Evolutionary conservation across 2,888 invertebrate genomes (phyloP).

Genomic region (Orchesella flavescens): DNA sequence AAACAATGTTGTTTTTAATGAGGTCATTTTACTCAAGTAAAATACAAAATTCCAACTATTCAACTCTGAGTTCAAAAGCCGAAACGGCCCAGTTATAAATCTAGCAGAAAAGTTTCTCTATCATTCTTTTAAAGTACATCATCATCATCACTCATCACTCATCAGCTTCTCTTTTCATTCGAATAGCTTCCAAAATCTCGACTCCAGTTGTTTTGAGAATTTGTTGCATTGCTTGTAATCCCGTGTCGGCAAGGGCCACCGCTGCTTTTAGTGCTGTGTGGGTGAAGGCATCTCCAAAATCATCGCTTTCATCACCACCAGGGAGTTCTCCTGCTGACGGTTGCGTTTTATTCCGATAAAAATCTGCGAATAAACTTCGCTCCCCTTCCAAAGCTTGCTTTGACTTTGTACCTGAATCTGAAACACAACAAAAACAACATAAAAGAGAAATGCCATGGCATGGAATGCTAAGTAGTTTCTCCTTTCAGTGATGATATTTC

Average conservation of each 20-base stretch:
- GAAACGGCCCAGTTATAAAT: no score
- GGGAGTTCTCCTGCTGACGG: neutral
- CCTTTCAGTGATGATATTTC: no score
- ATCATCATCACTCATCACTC: neutral
- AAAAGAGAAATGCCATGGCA: no score
- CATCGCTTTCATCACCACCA: neutral
- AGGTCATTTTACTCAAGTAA: no score
- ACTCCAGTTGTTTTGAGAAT: neutral
- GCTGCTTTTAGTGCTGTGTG: neutral
- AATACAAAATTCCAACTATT: no score
- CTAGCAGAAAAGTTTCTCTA: no score
- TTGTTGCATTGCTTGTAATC: neutral
- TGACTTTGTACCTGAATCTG: no score
- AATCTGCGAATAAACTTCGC: slow-evolving; percentile 1
- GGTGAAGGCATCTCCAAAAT: slow-evolving; percentile 16
- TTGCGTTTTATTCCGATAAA: slow-evolving; percentile 4
- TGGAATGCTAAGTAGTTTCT: no score
- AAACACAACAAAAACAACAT: no score
- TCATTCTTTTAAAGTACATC: no score
- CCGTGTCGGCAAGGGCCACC: slow-evolving; percentile 9
- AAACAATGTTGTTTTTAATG: no score
- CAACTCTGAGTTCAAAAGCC: no score
- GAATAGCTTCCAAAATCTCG: neutral
- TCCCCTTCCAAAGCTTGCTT: neutral
- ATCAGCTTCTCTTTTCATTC: neutral